A percentile compares a stretch with the other conserved stretches of the same genome.
Conservation (phyloP, 2,888 invertebrate genomes). For the Drosophila percnosoma region DNA sequence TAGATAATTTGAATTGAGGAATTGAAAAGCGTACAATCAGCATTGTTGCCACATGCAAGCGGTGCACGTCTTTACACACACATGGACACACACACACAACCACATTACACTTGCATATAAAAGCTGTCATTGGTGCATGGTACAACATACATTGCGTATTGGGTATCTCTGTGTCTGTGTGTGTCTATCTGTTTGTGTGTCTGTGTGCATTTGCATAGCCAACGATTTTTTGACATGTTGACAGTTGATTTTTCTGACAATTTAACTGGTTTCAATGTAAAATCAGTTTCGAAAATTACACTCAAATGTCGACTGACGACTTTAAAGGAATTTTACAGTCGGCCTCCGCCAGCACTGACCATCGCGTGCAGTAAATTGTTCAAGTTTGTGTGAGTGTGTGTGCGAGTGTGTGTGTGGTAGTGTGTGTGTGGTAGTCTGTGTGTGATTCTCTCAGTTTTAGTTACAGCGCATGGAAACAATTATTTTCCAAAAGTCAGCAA, state of each 20-base stretch:
- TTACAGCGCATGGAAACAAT: slow-evolving; percentile 56
- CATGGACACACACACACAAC: slow-evolving; percentile 10
- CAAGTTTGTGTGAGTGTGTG: slow-evolving; percentile 8
- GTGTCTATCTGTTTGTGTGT: slow-evolving; percentile 12
- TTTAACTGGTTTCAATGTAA: slow-evolving; percentile 84
- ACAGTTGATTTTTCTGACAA: slow-evolving; percentile 85
- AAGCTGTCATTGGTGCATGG: slow-evolving; percentile 18
- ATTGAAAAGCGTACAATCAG: slow-evolving; percentile 62
- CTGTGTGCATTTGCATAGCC: slow-evolving; percentile 76
- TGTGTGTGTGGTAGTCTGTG: background rate
- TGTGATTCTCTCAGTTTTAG: slow-evolving; percentile 37
- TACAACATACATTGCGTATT: slow-evolving; percentile 39
- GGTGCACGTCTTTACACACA: slow-evolving; percentile 55
- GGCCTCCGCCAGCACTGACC: slow-evolving; percentile 59
- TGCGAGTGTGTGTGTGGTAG: background rate
- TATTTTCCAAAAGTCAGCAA: slow-evolving; percentile 71
- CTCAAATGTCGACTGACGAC: slow-evolving; percentile 78
- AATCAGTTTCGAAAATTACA: slow-evolving; percentile 83
- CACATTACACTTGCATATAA: background rate
- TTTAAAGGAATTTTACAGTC: slow-evolving; percentile 79
- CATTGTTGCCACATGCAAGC: slow-evolving; percentile 58
- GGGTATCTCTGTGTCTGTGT: slow-evolving; percentile 9
- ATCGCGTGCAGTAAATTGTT: slow-evolving; percentile 80
- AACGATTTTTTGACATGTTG: slow-evolving; percentile 83
- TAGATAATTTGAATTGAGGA: slow-evolving; percentile 62